Conservation (phyloP, 2,888 invertebrate species). For the Pheosia gnoma region DNA sequence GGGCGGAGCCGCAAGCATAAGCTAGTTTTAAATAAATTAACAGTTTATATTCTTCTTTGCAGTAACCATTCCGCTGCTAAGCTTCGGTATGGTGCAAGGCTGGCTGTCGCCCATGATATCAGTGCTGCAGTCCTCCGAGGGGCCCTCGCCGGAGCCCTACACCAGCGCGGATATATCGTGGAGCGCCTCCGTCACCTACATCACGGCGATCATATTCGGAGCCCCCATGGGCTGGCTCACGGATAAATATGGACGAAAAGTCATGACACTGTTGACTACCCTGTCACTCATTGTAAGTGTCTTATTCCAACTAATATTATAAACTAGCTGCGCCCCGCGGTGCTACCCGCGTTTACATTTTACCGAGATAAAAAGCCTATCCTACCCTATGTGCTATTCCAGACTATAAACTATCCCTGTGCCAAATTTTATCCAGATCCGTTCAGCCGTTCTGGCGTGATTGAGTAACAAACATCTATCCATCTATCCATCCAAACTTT, state of each 20-base stretch:
- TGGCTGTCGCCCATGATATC: conserved; percentile 80
- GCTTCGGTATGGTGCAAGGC: conserved; percentile 78
- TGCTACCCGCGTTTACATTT: too few relatives aligned
- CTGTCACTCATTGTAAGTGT: conserved; percentile 72
- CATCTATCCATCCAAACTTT: too few relatives aligned
- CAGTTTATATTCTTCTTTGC: conserved; percentile 28
- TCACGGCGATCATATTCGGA: conserved; percentile 74
- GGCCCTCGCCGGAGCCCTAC: conserved; percentile 64
- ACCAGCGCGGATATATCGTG: conserved; percentile 69
- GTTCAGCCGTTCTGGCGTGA: too few relatives aligned
- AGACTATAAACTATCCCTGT: too few relatives aligned
- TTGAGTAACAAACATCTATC: too few relatives aligned
- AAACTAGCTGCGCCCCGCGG: too few relatives aligned
- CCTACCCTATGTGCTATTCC: too few relatives aligned
- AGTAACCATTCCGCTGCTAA: conserved; percentile 76
- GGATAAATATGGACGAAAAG: conserved; percentile 71
- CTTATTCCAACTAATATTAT: too few relatives aligned
- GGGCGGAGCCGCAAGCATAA: too few relatives aligned
- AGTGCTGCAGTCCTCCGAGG: conserved; percentile 62
- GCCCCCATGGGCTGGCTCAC: conserved; percentile 77
- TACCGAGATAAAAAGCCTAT: too few relatives aligned
- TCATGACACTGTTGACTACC: conserved; percentile 72
- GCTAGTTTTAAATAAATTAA: conserved; percentile 11
- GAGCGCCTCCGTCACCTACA: conserved; percentile 76
- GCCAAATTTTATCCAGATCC: too few relatives aligned